phyloP scores from a whole-genome alignment of 2,797 vertebrate species.

The Anabacerthia variegaticeps region DNA sequence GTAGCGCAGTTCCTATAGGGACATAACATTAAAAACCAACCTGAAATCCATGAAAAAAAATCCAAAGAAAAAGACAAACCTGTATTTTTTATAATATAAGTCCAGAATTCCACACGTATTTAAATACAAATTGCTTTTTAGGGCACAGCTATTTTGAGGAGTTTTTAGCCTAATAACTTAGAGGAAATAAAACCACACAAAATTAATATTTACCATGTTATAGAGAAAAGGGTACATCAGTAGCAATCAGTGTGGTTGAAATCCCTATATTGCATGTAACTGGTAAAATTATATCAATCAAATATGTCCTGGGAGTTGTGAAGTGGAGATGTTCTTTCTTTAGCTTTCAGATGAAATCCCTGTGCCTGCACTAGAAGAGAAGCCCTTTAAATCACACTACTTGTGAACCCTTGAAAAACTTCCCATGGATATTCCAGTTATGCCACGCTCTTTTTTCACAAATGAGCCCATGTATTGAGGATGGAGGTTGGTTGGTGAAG shows the following conservation, averaged over 20 bases:
- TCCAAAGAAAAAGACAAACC: background rate
- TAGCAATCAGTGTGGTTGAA: background rate
- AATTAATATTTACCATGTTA: background rate
- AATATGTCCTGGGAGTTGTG: background rate
- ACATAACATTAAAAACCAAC: background rate
- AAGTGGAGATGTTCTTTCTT: background rate
- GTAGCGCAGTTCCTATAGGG: slow-evolving; percentile 5
- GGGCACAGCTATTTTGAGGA: background rate
- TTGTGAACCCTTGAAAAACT: background rate
- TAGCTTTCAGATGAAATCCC: background rate
- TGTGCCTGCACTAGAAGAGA: background rate
- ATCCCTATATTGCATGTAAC: background rate
- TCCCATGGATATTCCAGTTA: background rate
- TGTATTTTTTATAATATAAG: background rate
- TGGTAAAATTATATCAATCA: background rate
- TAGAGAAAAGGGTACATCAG: background rate
- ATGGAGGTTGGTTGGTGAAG: background rate
- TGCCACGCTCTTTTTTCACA: background rate
- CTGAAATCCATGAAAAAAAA: background rate
- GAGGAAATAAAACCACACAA: background rate
- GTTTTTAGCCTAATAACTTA: background rate
- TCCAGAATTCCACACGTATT: background rate
- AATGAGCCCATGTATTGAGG: rapidly evolving
- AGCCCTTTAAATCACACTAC: background rate
- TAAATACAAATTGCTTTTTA: background rate